These are phyloP conservation scores for Salmo trutta DNA, from an alignment of 2,797 vertebrate species.

Conservation along the genomic window DNA sequence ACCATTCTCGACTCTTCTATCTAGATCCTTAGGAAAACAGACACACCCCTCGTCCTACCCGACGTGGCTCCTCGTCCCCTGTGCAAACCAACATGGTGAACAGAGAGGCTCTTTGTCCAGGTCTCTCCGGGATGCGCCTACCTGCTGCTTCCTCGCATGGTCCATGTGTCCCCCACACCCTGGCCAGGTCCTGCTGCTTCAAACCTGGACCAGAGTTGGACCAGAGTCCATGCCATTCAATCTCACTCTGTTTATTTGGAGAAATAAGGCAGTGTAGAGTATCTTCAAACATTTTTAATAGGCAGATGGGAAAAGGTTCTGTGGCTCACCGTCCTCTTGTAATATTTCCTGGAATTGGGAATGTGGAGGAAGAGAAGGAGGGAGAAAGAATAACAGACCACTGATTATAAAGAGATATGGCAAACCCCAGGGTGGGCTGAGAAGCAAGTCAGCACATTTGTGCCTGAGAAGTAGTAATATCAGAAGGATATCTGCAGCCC, in stretches of 20 bases:
- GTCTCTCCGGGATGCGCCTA: constrained; percentile 6
- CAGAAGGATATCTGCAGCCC: not conserved
- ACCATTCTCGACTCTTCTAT: constrained; percentile 14
- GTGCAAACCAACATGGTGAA: constrained; percentile 14
- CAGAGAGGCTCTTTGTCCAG: constrained; percentile 28
- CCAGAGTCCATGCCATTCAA: constrained; percentile 6
- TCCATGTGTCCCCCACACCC: not conserved
- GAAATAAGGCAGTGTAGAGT: constrained; percentile 7
- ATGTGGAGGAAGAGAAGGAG: not conserved
- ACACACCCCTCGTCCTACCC: not conserved
- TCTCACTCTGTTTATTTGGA: constrained; percentile 32
- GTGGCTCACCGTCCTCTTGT: constrained; percentile 13
- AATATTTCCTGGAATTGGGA: constrained; percentile 25
- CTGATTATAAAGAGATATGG: constrained; percentile 5
- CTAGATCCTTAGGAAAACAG: constrained; percentile 22
- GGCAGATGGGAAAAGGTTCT: constrained; percentile 9
- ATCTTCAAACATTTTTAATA: constrained; percentile 9
- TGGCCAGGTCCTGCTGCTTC: constrained; percentile 3
- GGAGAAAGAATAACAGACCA: constrained; percentile 16
- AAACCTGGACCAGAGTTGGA: not conserved
- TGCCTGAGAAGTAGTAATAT: constrained; percentile 17
- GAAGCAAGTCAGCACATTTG: constrained; percentile 40
- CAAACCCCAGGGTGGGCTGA: constrained; percentile 12
- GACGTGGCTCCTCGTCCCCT: constrained; percentile 1
- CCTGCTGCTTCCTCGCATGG: constrained; percentile 11